A percentile compares a stretch with the other conserved stretches of the same genome.
Evolutionary conservation across 2,888 invertebrate species (phyloP).

Genomic region (Platycheirus albimanus): DNA sequence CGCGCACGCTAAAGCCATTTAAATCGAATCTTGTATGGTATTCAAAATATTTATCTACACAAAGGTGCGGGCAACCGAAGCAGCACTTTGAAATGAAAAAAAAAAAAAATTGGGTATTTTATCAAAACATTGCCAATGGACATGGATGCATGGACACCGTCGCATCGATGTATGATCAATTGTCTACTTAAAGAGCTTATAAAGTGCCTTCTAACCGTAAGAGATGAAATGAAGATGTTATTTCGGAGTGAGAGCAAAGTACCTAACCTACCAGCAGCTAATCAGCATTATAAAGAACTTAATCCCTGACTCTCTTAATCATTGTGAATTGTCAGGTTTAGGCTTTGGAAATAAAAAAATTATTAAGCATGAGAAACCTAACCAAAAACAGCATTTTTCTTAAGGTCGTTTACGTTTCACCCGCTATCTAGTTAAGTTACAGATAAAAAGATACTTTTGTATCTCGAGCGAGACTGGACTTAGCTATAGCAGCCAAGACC

Average conservation of each 20-base stretch:
- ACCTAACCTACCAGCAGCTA: no score
- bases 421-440: conserved; percentile 33
- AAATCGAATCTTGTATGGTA: conserved; percentile 36
- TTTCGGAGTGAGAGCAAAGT: not conserved
- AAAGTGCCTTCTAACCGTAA: not conserved
- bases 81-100: not conserved
- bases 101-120: conserved; percentile 3
- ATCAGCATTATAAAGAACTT: not conserved
- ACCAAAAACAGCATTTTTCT: conserved; percentile 78
- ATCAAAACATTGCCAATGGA: conserved; percentile 46
- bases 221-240: conserved; percentile 43
- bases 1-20: conserved; percentile 26
- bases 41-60: conserved; percentile 54
- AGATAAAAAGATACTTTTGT: conserved; percentile 31
- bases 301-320: not conserved
- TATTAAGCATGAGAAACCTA: conserved; percentile 3
- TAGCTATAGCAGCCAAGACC: not conserved
- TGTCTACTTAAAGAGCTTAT: conserved; percentile 34
- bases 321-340: conserved; percentile 34
- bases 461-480: conserved; percentile 14
- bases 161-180: conserved; percentile 62
- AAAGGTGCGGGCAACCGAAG: conserved; percentile 43
- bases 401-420: conserved; percentile 78
- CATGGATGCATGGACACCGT: no score
- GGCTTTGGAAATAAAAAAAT: not conserved